Base-by-base conservation (phyloP, 2,113 vertebrate genomes). In the Danionella cerebrum region DNA sequence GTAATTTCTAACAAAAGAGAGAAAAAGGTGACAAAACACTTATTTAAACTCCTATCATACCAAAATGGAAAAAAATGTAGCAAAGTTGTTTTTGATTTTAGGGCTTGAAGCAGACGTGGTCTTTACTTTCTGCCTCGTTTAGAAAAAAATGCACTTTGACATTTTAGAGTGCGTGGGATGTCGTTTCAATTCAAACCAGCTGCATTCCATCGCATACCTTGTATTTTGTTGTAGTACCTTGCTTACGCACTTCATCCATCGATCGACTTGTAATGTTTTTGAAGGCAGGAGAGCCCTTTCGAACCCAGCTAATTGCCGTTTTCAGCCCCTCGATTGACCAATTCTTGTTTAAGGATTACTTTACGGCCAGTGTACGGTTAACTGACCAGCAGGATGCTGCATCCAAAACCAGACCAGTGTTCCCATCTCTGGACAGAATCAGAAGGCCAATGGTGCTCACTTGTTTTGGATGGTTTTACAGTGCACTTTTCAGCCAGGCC, bases 81-180 rank as follows among this genome's bases (percentile, higher is more conserved):
- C 55, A 27, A 57, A 22, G 59, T 18, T 24, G 19, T 38, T 22
- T 13, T 57, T 57, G 3, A 45, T 35, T 36, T 33, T 62, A 8
- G 45, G 10, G 35, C 29, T 36, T 35, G 19, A 29, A 36, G 44
- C 59, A 63, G 59, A 48, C 24, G 6, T 48, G 16, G 45, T 66
- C 52, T 41, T 14, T 12, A 38, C 50, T n/a, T 58, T 21, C 67
- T 76, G 69, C 79, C 66, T 60, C 73, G 72, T 71, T 72, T 70
- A 50, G 68, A 62, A 72, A 79, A 82, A 69, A 88, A 89, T 86
- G 87, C 87, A 90, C 88, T 90, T 89, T 87, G 85, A 86, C 82
- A 72, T 80, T 79, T 53, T 85, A 68, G 85, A 84, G 82, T 84
- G 81, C 79, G 76, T 82, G 81, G 87, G 81, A 85, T 84, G 86